phyloP scores from a whole-genome alignment of 2,888 invertebrate species.

The Limnephilus rhombicus region DNA sequence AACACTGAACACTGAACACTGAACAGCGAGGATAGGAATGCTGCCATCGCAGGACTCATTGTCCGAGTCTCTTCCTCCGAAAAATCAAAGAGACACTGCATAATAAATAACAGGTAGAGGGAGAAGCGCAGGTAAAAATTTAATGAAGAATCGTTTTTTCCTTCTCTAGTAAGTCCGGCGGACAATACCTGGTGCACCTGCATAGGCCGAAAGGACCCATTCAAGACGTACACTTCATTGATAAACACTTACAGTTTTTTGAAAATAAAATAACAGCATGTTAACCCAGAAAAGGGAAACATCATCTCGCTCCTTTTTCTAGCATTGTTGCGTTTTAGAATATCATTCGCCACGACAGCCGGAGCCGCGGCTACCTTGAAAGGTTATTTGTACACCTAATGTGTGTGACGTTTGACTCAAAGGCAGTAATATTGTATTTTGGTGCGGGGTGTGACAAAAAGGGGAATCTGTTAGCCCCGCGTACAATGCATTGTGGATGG shows the following conservation, averaged over 20 bases:
- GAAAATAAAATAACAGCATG: slow-evolving; percentile 41
- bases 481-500: slow-evolving; percentile 45
- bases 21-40: slow-evolving; percentile 47
- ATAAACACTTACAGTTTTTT: slow-evolving; percentile 58
- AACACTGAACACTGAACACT: not conserved
- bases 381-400: slow-evolving; percentile 58
- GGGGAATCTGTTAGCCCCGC: slow-evolving; percentile 49
- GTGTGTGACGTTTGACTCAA: slow-evolving; percentile 59
- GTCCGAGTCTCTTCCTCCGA: slow-evolving; percentile 57
- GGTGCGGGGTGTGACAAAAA: slow-evolving; percentile 55
- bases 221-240: slow-evolving; percentile 61
- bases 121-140: slow-evolving; percentile 59
- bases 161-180: slow-evolving; percentile 22
- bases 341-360: slow-evolving; percentile 49
- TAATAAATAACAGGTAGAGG: slow-evolving; percentile 55
- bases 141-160: slow-evolving; percentile 64
- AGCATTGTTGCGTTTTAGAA: slow-evolving; percentile 36
- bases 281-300: slow-evolving; percentile 39
- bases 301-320: slow-evolving; percentile 48
- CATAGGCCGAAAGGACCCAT: slow-evolving; percentile 52
- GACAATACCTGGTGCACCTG: slow-evolving; percentile 51
- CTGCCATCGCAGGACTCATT: slow-evolving; percentile 56
- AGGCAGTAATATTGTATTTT: slow-evolving; percentile 27
- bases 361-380: slow-evolving; percentile 46
- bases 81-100: slow-evolving; percentile 61